Percentiles rank a stretch among this genome's conserved stretches.
Evolutionary conservation across 2,888 invertebrate species (phyloP).

Genomic region (Drosophila villosipedis): DNA sequence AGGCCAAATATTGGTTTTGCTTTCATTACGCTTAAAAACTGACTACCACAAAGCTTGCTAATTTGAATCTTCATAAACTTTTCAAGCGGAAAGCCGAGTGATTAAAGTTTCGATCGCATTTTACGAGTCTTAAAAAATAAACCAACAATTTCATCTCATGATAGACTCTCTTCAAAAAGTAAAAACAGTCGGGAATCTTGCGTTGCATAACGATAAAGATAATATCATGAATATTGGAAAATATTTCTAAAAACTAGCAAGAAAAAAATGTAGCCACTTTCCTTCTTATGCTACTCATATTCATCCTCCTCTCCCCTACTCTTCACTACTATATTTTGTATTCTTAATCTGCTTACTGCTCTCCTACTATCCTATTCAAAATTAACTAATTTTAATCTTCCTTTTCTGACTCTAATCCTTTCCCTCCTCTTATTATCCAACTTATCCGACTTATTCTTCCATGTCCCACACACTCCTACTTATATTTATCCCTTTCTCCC

Average conservation of each 20-base stretch:
- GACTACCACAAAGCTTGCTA: background rate
- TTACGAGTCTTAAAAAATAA: background rate
- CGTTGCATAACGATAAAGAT: background rate
- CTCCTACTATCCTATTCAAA: background rate
- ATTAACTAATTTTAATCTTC: background rate
- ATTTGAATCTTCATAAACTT: background rate
- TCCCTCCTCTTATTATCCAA: background rate
- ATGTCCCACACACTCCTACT: too few relatives aligned
- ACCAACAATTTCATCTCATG: background rate
- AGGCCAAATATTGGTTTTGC: background rate
- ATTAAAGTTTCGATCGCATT: background rate
- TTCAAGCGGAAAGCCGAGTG: background rate
- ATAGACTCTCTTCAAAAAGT: background rate
- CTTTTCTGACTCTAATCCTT: background rate
- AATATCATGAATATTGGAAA: background rate
- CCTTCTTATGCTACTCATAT: too few relatives aligned
- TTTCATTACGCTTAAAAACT: background rate
- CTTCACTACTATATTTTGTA: background rate
- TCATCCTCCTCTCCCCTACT: background rate
- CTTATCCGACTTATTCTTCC: background rate
- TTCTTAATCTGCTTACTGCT: background rate
- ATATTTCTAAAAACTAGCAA: background rate
- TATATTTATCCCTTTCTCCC: background rate
- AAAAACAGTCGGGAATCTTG: background rate
- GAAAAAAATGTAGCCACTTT: background rate